Conservation (phyloP, 2,113 vertebrate species). For the Nyctereutes procyonoides region DNA sequence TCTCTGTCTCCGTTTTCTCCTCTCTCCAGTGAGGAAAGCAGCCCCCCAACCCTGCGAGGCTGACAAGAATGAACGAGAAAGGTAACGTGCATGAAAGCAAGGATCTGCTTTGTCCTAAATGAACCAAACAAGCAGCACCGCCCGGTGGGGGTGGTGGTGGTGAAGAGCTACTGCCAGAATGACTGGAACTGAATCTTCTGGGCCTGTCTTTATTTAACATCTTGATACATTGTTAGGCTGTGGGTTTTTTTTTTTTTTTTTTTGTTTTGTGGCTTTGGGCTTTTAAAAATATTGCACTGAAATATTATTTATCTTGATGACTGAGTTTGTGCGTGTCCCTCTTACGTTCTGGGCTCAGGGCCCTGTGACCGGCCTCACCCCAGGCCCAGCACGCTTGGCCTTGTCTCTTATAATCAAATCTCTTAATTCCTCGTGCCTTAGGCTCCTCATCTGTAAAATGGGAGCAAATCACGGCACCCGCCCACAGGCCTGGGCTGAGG, state of each 20-base stretch:
- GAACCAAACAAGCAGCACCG: accelerated
- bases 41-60: not conserved
- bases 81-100: not conserved
- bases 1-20: not conserved
- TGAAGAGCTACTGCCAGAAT: not conserved
- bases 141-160: too few relatives aligned
- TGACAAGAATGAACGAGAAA: not conserved
- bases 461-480: not conserved
- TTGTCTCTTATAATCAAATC: not conserved
- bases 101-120: not conserved
- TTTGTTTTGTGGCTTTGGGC: not conserved
- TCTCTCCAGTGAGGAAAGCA: not conserved
- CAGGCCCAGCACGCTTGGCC: not conserved
- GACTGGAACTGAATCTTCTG: too few relatives aligned
- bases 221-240: not conserved
- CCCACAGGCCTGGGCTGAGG: not conserved
- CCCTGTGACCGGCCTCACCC: not conserved
- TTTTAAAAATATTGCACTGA: not conserved
- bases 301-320: not conserved
- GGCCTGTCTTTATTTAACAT: not conserved
- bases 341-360: not conserved
- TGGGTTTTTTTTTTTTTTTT: slow-evolving; percentile 37
- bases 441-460: not conserved
- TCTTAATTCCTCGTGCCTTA: not conserved
- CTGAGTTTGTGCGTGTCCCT: not conserved